Percentiles rank a stretch among this genome's conserved stretches.
Evolutionary conservation across 2,113 vertebrate species (phyloP).

Genomic region (Neofelis nebulosa): DNA sequence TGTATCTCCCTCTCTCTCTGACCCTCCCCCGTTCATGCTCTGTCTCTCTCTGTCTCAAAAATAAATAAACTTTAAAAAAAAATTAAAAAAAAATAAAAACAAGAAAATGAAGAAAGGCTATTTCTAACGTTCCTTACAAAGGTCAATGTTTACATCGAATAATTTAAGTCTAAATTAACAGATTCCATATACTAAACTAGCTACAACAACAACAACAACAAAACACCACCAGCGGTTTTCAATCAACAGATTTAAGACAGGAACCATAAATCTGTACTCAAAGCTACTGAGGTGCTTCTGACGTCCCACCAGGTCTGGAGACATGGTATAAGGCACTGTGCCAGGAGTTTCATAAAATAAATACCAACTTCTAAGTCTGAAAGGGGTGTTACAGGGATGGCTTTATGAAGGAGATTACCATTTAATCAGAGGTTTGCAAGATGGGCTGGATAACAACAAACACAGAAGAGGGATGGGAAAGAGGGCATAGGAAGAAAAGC

Average conservation of each 20-base stretch:
- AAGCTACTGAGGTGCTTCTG: background rate
- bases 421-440: background rate
- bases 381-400: background rate
- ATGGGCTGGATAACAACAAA: background rate
- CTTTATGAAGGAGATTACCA: background rate
- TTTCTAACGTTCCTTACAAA: conserved; percentile 36
- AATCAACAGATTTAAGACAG: background rate
- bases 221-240: background rate
- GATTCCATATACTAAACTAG: conserved; percentile 44
- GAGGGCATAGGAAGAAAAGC: background rate
- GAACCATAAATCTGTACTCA: conserved; percentile 14
- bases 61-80: too few relatives aligned
- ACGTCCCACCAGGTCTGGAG: background rate
- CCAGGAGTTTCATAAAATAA: conserved; percentile 28
- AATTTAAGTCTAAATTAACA: conserved; percentile 3
- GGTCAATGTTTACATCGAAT: background rate
- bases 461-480: background rate
- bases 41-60: too few relatives aligned
- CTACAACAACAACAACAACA: background rate
- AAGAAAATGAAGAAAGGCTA: background rate
- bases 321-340: background rate
- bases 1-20: too few relatives aligned
- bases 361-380: background rate
- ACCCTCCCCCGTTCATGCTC: too few relatives aligned
- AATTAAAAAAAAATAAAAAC: background rate